Base-by-base conservation (phyloP, 2,888 invertebrate species). In the Seladonia tumulorum region DNA sequence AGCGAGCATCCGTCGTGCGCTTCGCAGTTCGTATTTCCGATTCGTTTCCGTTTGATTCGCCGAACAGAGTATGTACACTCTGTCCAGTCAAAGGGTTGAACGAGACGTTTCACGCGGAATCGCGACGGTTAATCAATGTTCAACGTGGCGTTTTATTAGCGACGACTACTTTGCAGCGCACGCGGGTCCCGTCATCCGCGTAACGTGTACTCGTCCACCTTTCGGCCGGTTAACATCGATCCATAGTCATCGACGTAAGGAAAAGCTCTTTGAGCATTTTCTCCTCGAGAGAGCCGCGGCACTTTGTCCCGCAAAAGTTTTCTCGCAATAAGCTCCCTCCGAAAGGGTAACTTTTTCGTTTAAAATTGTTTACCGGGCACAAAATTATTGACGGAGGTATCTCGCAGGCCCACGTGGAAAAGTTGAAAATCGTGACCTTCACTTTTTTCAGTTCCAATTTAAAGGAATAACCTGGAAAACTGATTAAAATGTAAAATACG, bases 51-150 rank as follows among this genome's bases (percentile, higher is more conserved):
- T 60, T 14, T 25, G 25, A 60, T 29, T 29, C 16, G 25, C 25
- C 25, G 16, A 16, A 25, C 25, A 16, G 5, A 60, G 25, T 25
- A 14, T 25, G 16, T 60, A 29, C 60, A 60, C 60, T 60, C 60
- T 60, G 8, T 66, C 66, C 35, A 35, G 66, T 66, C 66, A 66
- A 66, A 66, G 66, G 66, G 18, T 29, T 22, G 66, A 66, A 29
- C 10, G 66, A 35, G 35, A 66, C n/a, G n/a, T 66, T 35, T 66
- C 35, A 35, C 35, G 18, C 29, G 66, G 35, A 66, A 35, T 35
- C 35, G 66, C 66, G 35, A 66, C 66, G 66, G 29, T 45, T 49
- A 25, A 29, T 22, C 49, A 18, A 35, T 66, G 66, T 16, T 35
- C 35, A 35, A 66, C 18, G 35, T 35, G 35, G 60, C 25, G 60